phyloP scores from a whole-genome alignment of 2,797 vertebrate genomes.

The Aldrovandia affinis region DNA sequence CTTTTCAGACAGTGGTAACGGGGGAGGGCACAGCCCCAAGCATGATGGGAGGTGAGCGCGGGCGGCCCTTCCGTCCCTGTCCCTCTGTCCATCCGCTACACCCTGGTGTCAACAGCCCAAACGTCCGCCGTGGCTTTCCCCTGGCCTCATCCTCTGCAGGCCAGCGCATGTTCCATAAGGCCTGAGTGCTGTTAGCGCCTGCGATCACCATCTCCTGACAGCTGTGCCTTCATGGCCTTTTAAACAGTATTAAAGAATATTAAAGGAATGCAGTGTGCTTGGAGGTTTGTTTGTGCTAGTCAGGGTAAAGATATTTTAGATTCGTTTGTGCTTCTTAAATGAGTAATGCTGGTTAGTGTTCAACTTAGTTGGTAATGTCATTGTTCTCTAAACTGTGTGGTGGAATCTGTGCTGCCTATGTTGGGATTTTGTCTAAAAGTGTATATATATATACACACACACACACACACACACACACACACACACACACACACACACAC shows the following conservation, averaged over 20 bases:
- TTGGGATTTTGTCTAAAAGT: too few relatives aligned
- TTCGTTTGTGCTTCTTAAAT: neutral
- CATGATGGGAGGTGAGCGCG: conserved; percentile 55
- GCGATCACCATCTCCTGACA: too few relatives aligned
- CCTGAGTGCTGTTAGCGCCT: too few relatives aligned
- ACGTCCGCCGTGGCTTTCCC: neutral
- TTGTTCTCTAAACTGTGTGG: neutral
- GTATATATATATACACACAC: too few relatives aligned
- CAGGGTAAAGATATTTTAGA: neutral
- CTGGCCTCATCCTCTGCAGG: neutral
- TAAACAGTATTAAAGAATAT: too few relatives aligned
- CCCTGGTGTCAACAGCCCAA: neutral
- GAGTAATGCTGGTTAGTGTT: neutral
- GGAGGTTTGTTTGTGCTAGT: neutral
- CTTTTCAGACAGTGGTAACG: conserved; percentile 46
- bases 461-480: too few relatives aligned
- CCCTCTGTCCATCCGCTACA: conserved; percentile 8
- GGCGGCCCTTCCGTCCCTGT: conserved; percentile 19
- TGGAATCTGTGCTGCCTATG: neutral
- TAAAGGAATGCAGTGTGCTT: too few relatives aligned
- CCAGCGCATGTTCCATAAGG: too few relatives aligned
- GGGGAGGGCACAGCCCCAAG: conserved; percentile 31
- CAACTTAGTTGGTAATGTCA: neutral
- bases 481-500: too few relatives aligned
- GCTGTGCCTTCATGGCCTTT: too few relatives aligned